Evolutionary conservation across 2,113 vertebrate genomes (phyloP).

Genomic region (Oostethus manadensis): DNA sequence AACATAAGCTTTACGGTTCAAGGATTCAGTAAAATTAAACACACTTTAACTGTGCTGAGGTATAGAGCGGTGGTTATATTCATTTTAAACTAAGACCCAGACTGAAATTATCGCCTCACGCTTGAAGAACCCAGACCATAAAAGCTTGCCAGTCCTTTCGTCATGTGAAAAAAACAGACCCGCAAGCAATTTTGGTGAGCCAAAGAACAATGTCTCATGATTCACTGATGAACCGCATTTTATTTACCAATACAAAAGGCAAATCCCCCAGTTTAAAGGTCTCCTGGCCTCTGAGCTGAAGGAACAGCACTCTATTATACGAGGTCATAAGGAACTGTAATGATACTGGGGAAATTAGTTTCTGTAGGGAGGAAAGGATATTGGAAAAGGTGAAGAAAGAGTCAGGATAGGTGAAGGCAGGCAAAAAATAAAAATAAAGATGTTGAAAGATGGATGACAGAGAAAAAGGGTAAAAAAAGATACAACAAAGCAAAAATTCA

Average conservation of each 20-base stretch:
- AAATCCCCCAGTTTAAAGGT: slow-evolving; percentile 60
- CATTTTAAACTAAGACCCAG: slow-evolving; percentile 18
- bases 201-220: slow-evolving; percentile 44
- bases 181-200: slow-evolving; percentile 47
- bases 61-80: slow-evolving; percentile 15
- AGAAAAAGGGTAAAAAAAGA: neutral
- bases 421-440: neutral
- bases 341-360: slow-evolving; percentile 67
- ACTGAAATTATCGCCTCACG: slow-evolving; percentile 27
- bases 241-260: slow-evolving; percentile 62
- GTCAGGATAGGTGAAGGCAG: slow-evolving; percentile 3
- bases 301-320: slow-evolving; percentile 67
- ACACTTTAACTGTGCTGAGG: slow-evolving; percentile 12
- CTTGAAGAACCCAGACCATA: slow-evolving; percentile 26
- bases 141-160: slow-evolving; percentile 26
- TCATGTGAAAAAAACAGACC: slow-evolving; percentile 57
- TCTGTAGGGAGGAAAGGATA: slow-evolving; percentile 35
- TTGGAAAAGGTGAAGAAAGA: slow-evolving; percentile 10
- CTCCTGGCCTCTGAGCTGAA: slow-evolving; percentile 59
- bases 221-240: slow-evolving; percentile 58
- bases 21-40: slow-evolving; percentile 26
- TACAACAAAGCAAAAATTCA: slow-evolving; percentile 4
- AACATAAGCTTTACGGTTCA: slow-evolving; percentile 28
- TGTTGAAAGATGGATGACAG: neutral
- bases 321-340: slow-evolving; percentile 69